phyloP scores from a whole-genome alignment of 2,113 vertebrate genomes.

The Myocastor coypus region DNA sequence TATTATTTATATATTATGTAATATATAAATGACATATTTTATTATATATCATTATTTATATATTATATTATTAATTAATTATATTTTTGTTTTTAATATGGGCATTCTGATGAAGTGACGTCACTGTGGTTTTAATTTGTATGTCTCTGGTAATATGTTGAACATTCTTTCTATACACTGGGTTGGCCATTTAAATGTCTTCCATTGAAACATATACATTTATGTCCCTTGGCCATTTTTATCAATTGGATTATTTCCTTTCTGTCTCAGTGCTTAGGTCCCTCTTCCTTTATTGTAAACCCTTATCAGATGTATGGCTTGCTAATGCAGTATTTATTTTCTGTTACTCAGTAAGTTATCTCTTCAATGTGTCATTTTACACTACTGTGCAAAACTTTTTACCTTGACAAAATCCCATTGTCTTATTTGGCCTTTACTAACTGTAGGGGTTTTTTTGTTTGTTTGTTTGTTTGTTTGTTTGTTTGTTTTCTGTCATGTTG shows the following conservation, averaged over 20 bases:
- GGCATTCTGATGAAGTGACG: not conserved
- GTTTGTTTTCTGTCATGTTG: no score
- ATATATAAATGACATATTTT: no score
- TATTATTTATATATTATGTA: no score
- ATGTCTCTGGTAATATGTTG: not conserved
- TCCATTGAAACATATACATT: not conserved
- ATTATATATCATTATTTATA: no score
- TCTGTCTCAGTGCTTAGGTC: not conserved
- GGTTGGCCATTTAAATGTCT: not conserved
- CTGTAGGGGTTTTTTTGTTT: no score
- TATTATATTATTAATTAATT: no score
- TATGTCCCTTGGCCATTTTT: not conserved
- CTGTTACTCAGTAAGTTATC: not conserved
- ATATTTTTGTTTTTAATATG: not conserved
- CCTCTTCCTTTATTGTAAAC: not conserved
- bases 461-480: no score
- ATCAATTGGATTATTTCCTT: not conserved
- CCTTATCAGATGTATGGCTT: not conserved
- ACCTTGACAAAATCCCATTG: not conserved
- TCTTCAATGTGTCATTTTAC: not conserved
- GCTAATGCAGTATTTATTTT: not conserved
- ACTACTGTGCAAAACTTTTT: not conserved
- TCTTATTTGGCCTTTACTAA: not conserved
- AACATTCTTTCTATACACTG: not conserved
- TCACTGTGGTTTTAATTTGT: not conserved